Conservation (phyloP, 2,888 invertebrate species). For the Drosophila fulvimacula region DNA sequence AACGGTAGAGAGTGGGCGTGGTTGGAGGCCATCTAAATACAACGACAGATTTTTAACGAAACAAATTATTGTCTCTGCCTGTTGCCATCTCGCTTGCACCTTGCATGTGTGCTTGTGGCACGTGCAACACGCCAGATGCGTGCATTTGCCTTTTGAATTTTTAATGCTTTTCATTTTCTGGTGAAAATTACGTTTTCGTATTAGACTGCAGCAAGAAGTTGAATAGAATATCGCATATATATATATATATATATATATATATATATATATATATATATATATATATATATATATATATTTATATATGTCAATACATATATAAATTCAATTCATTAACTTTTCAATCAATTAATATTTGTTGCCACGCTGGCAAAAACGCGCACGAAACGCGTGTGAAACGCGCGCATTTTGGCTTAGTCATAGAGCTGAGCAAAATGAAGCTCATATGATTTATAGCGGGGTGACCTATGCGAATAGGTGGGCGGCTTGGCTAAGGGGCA, state of each 20-base stretch:
- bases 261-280: background rate
- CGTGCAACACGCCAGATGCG: constrained; percentile 20
- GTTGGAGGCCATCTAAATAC: constrained; percentile 4
- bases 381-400: constrained; percentile 32
- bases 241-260: background rate
- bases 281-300: background rate
- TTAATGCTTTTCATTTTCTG: background rate
- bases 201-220: background rate
- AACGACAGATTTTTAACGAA: constrained; percentile 9
- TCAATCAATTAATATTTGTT: constrained; percentile 3
- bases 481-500: constrained; percentile 10
- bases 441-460: constrained; percentile 26
- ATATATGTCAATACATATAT: background rate
- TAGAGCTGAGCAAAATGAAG: background rate
- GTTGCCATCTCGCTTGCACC: constrained; percentile 20
- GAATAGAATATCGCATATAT: background rate
- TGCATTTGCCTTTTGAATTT: constrained; percentile 10
- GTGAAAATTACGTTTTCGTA: background rate
- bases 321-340: background rate
- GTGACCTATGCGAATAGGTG: constrained; percentile 5
- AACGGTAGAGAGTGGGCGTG: background rate
- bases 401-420: constrained; percentile 47
- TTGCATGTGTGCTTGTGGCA: constrained; percentile 16
- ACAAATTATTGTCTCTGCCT: background rate
- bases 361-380: constrained; percentile 44